These are phyloP conservation scores for Homarus gammarus DNA, from an alignment of 2,888 invertebrate genomes.

Conservation along the genomic window DNA sequence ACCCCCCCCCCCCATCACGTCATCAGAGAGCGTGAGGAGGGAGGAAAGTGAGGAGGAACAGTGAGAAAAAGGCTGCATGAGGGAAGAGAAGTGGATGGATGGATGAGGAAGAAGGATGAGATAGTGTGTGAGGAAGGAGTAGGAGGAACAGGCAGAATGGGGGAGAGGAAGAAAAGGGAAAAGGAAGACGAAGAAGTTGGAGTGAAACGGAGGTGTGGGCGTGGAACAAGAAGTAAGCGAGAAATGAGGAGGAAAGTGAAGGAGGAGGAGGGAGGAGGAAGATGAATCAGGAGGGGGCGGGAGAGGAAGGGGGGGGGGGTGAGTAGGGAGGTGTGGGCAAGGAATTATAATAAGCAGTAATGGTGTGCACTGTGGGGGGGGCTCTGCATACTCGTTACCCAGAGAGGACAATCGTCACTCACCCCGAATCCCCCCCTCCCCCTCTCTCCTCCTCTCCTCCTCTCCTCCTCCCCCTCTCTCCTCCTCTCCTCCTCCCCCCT, in stretches of 20 bases:
- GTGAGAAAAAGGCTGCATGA: background rate
- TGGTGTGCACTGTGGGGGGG: background rate
- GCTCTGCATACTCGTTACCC: background rate
- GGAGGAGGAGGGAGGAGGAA: background rate
- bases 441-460: conserved; percentile 9
- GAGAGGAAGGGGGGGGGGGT: no score
- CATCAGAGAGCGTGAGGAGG: no score
- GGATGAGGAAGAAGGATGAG: background rate
- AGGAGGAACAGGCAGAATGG: background rate
- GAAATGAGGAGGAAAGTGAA: background rate
- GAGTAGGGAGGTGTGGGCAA: no score
- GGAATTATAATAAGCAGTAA: background rate
- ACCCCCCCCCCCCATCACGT: no score
- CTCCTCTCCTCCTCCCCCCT: background rate
- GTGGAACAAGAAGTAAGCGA: background rate
- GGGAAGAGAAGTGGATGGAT: no score
- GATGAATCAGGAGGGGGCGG: no score
- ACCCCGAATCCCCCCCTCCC: background rate
- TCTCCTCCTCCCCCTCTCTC: background rate
- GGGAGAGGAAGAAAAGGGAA: background rate
- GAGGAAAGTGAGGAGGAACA: background rate
- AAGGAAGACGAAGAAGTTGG: background rate
- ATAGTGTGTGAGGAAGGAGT: no score
- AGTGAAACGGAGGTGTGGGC: background rate
- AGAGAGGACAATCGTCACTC: background rate